Conservation (phyloP, 2,797 vertebrate genomes). For the Sebastes oblongus region DNA sequence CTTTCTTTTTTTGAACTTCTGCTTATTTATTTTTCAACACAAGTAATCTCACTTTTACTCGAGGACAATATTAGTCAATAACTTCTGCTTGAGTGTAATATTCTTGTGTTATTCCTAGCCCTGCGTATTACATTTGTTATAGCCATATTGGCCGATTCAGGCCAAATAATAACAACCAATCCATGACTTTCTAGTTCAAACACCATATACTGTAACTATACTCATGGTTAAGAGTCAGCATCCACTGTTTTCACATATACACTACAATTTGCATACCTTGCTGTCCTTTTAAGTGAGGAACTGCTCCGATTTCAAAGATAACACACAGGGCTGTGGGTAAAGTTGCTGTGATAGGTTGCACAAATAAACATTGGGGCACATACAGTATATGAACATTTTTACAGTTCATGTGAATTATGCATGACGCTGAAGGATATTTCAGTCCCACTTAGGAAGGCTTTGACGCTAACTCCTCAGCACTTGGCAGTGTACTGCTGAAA, state of each 20-base stretch:
- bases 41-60: neutral
- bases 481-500: constrained; percentile 19
- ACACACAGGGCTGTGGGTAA: neutral
- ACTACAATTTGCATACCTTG: neutral
- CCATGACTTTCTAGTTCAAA: neutral
- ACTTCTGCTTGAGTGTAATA: neutral
- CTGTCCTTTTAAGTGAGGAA: neutral
- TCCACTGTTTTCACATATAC: neutral
- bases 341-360: neutral
- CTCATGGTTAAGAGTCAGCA: neutral
- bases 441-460: constrained; percentile 38
- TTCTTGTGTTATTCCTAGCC: neutral
- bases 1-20: neutral
- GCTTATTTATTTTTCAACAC: neutral
- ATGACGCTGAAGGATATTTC: constrained; percentile 50
- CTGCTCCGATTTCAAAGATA: neutral
- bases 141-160: neutral
- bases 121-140: neutral
- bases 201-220: neutral
- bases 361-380: constrained; percentile 16
- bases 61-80: neutral
- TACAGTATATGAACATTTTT: constrained; percentile 22
- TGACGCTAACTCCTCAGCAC: constrained; percentile 43
- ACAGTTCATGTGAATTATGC: constrained; percentile 53
- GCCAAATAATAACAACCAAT: neutral